A percentile compares a stretch with the other conserved stretches of the same genome.
These are phyloP conservation scores for Malacosoma neustria DNA, from an alignment of 2,888 invertebrate genomes.

Conservation along the genomic window DNA sequence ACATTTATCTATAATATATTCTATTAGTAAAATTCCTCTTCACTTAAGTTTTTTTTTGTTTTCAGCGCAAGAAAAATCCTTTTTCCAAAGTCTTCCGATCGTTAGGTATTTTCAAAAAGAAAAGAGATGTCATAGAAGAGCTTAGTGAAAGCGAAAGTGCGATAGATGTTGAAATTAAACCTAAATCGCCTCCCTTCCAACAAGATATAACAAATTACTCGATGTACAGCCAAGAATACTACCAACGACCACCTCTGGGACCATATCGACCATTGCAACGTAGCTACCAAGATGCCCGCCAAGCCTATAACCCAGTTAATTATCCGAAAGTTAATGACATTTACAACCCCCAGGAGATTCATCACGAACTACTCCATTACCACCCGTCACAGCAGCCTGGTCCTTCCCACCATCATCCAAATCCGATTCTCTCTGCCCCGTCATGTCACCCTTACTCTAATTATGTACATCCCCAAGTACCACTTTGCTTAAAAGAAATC, in stretches of 20 bases:
- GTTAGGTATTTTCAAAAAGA: conserved; percentile 42
- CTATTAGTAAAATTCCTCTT: no score
- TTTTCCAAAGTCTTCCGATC: conserved; percentile 37
- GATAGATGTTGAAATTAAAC: conserved; percentile 26
- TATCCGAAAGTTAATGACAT: conserved; percentile 4
- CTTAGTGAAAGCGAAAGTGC: conserved; percentile 40
- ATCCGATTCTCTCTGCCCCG: conserved; percentile 5
- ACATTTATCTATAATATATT: no score
- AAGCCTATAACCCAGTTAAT: conserved; percentile 5
- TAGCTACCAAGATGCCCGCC: conserved; percentile 4
- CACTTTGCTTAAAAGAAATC: conserved; percentile 54
- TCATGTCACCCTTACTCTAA: conserved; percentile 22
- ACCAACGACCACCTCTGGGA: conserved; percentile 28
- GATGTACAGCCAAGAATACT: conserved; percentile 45
- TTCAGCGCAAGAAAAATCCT: conserved; percentile 35
- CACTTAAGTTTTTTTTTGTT: conserved; percentile 11
- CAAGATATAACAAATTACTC: conserved; percentile 47
- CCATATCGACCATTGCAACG: conserved; percentile 13
- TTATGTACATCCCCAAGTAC: conserved; percentile 34
- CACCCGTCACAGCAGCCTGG: conserved; percentile 3
- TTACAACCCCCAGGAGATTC: conserved; percentile 8
- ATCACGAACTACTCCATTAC: conserved; percentile 1
- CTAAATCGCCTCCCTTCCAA: conserved; percentile 28
- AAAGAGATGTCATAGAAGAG: conserved; percentile 41
- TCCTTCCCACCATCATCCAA: conserved; percentile 6